These are phyloP conservation scores for Cephalopterus ornatus DNA, from an alignment of 2,113 vertebrate genomes.

Conservation along the genomic window DNA sequence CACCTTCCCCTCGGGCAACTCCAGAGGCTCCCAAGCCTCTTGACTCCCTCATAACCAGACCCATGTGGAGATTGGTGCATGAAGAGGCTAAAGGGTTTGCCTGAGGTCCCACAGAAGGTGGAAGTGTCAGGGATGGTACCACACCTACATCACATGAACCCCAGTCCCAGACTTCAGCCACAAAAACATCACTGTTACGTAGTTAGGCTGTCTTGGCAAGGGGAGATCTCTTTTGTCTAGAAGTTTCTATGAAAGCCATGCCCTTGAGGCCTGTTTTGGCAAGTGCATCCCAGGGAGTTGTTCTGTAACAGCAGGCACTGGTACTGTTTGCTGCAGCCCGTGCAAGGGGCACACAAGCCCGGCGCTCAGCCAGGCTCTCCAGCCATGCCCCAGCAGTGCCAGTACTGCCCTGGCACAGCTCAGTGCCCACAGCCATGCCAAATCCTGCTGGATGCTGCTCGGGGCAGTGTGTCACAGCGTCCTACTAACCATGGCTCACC, in stretches of 20 bases:
- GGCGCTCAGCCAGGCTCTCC: fast-evolving
- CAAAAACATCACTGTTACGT: neutral
- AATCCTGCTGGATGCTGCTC: neutral
- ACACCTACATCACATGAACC: fast-evolving
- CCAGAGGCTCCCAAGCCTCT: neutral
- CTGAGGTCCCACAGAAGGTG: neutral
- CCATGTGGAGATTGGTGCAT: fast-evolving
- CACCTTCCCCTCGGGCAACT: fast-evolving
- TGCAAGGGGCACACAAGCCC: fast-evolving
- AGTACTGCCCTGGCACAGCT: neutral
- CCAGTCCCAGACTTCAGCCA: neutral
- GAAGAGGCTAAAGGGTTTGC: neutral
- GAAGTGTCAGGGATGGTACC: neutral
- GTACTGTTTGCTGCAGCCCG: neutral
- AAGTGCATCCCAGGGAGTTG: neutral
- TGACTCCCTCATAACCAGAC: neutral
- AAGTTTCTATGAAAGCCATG: neutral
- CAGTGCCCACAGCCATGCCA: fast-evolving
- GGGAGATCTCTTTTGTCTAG: neutral
- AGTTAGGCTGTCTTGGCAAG: neutral
- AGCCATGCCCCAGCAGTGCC: fast-evolving
- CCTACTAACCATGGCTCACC: neutral
- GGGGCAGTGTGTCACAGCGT: neutral
- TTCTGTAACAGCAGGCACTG: neutral
- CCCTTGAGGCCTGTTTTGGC: neutral